These are phyloP conservation scores for Drosophila seguyi DNA, from an alignment of 1,140 invertebrate species.

Conservation along the genomic window DNA sequence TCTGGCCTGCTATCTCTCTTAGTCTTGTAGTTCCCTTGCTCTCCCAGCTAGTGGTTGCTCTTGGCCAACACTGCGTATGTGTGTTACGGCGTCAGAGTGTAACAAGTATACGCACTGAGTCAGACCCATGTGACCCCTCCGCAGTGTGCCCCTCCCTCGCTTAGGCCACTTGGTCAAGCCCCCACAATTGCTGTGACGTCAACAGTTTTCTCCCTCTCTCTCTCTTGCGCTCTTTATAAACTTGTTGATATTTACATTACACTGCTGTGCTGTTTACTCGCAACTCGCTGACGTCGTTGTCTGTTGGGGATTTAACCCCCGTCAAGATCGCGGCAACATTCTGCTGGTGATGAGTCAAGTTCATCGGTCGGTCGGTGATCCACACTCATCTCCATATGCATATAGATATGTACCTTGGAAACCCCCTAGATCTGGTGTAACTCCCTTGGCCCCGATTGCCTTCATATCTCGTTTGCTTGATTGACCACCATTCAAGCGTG, in stretches of 20 bases:
- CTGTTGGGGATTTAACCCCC: conserved; percentile 8
- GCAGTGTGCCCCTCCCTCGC: background rate
- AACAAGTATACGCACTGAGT: conserved; percentile 34
- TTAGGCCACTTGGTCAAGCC: conserved; percentile 31
- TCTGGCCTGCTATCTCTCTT: background rate
- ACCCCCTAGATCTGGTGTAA: conserved; percentile 8
- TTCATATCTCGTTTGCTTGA: conserved; percentile 40
- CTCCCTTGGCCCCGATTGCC: conserved; percentile 55
- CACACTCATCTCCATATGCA: conserved; percentile 2
- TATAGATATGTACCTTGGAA: conserved; percentile 2
- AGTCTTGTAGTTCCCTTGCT: background rate
- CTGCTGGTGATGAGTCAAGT: conserved; percentile 45
- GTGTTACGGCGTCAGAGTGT: conserved; percentile 47
- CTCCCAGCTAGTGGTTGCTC: conserved; percentile 48
- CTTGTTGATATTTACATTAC: conserved; percentile 63
- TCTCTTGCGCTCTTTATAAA: conserved; percentile 39
- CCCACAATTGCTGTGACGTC: conserved; percentile 56
- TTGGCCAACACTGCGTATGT: conserved; percentile 55
- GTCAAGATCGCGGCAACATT: conserved; percentile 20
- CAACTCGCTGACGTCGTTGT: conserved; percentile 27
- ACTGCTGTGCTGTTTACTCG: conserved; percentile 28
- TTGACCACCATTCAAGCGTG: conserved; percentile 24
- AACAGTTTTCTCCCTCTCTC: conserved; percentile 33
- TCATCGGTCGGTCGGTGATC: conserved; percentile 40
- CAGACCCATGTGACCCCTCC: conserved; percentile 30